These are phyloP conservation scores for Thereva nobilitata DNA, from an alignment of 2,888 invertebrate genomes.

Conservation along the genomic window DNA sequence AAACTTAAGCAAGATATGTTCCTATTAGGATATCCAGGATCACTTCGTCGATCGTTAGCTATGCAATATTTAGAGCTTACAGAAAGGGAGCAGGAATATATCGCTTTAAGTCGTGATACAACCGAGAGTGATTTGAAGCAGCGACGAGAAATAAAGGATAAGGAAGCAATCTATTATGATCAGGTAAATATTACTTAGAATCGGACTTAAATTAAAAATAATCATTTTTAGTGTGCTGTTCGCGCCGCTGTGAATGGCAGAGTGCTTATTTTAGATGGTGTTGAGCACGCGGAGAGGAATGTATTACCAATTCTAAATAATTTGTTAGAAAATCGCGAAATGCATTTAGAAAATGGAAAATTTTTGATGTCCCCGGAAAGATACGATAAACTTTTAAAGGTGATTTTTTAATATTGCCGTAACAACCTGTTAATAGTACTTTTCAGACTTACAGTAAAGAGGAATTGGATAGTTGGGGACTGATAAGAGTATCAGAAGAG, in stretches of 20 bases:
- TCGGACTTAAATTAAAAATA: constrained; percentile 3
- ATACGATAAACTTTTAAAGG: constrained; percentile 87
- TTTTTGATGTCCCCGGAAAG: constrained; percentile 86
- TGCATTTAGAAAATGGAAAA: constrained; percentile 97
- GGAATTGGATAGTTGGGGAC: constrained; percentile 81
- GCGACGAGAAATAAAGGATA: constrained; percentile 84
- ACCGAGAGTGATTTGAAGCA: constrained; percentile 98
- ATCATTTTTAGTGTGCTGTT: constrained; percentile 77
- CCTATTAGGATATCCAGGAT: constrained; percentile 88
- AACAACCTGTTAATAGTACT: not conserved
- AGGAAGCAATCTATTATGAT: constrained; percentile 90
- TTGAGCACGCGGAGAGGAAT: constrained; percentile 97
- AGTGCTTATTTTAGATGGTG: constrained; percentile 88
- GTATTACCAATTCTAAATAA: constrained; percentile 96
- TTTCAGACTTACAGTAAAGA: constrained; percentile 74
- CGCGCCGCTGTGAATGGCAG: constrained; percentile 88
- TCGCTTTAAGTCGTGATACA: constrained; percentile 91
- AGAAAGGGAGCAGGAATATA: constrained; percentile 88
- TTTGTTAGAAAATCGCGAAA: constrained; percentile 94
- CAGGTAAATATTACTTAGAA: constrained; percentile 64
- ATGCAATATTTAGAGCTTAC: constrained; percentile 88
- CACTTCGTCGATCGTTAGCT: constrained; percentile 75
- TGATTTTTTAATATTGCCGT: constrained; percentile 52
- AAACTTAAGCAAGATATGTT: constrained; percentile 92
- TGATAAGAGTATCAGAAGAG: constrained; percentile 90